Base-by-base conservation (phyloP, 2,113 vertebrate species). In the Ellobius talpinus region DNA sequence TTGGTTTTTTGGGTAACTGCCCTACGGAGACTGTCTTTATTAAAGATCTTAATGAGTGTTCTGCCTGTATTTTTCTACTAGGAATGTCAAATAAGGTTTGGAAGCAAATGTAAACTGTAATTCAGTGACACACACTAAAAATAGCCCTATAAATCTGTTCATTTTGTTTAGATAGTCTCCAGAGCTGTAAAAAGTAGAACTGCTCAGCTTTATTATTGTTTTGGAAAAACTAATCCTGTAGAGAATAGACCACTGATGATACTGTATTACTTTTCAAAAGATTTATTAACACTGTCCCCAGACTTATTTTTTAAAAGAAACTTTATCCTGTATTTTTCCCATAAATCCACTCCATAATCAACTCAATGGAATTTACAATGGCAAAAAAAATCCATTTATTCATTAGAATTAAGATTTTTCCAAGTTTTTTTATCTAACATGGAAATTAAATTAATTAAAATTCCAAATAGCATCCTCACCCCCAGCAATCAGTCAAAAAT, bases 11-110 rank as follows among this genome's bases (percentile, higher is more conserved):
- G 95, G 58, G 70, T 98, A 98, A 98, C 94, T 98, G 96, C 96
- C 98, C 98, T 98, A 97, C 84, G 97, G 98, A 98, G 98, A 98
- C 98, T 98, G 97, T 98, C 98, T 99, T 99, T 99, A 99, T 98
- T 96, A 98, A 97, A 96, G 52, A 78, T 97, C 98, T 98, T 98
- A 98, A 98, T 98, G 97, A 98, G 97, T 91, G 95, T 96, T 98
- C 95, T 98, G 96, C 96, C 97, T 98, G 84, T 98, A 98, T 98
- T 97, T 98, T 98, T 97, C 97, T 97, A 97, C 96, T 91, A 96
- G 97, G 97, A 98, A 98, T 74, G 98, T 98, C 97, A 98, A 98
- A 96, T 98, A 98, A 98, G 97, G 96, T 97, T 98, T 87, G 95
- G 98, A 98, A 98, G 97, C 95, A 98, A 98, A 98, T 97, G 96